phyloP scores from a whole-genome alignment of 2,113 vertebrate species.

The Oncorhynchus masou region DNA sequence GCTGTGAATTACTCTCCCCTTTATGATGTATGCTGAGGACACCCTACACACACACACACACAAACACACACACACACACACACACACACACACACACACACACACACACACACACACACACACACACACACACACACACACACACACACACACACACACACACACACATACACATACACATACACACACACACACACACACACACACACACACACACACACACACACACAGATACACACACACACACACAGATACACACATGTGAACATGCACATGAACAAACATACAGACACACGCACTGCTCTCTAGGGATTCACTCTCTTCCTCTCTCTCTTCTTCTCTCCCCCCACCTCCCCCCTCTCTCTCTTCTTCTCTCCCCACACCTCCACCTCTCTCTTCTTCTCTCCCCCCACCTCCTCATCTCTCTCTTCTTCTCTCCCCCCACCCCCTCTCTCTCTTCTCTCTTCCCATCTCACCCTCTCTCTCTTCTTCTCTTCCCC shows the following conservation, averaged over 20 bases:
- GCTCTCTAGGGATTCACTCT: background rate
- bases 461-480: background rate
- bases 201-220: conserved; percentile 4
- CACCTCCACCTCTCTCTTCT: accelerated
- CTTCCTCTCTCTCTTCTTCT: background rate
- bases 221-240: conserved; percentile 12
- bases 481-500: too few relatives aligned
- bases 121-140: background rate
- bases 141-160: background rate
- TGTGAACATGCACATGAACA: background rate
- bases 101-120: background rate
- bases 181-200: too few relatives aligned
- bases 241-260: conserved; percentile 1
- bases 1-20: conserved; percentile 5
- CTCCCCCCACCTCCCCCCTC: too few relatives aligned
- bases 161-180: too few relatives aligned
- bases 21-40: background rate
- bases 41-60: background rate
- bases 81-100: background rate
- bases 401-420: accelerated
- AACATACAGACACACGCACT: conserved; percentile 2
- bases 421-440: background rate
- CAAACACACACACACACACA: conserved; percentile 1
- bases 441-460: too few relatives aligned
- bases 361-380: too few relatives aligned